Percentiles rank a stretch among this genome's conserved stretches.
Evolutionary conservation across 2,113 vertebrate species (phyloP).

Genomic region (Percopsis transmontana): DNA sequence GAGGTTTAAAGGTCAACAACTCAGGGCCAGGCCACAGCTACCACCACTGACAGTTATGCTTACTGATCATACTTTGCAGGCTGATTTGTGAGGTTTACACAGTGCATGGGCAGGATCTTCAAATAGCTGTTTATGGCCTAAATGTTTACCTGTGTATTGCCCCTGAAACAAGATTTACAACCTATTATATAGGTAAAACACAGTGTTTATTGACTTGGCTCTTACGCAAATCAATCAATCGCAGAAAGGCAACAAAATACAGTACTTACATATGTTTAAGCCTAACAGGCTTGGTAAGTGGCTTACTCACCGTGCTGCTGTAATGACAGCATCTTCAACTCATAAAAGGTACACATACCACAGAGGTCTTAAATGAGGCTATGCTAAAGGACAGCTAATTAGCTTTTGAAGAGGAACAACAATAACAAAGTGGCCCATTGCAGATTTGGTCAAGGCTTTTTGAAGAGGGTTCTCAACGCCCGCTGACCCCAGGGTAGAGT

Average conservation of each 20-base stretch:
- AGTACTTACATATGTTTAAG: no score
- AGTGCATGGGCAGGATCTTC: slow-evolving; percentile 50
- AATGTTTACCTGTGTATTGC: slow-evolving; percentile 57
- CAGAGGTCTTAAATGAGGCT: slow-evolving; percentile 16
- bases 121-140: slow-evolving; percentile 63
- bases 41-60: slow-evolving; percentile 61
- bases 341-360: slow-evolving; percentile 15
- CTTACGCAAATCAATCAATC: not conserved
- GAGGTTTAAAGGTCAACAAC: slow-evolving; percentile 53
- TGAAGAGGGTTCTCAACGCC: slow-evolving; percentile 52
- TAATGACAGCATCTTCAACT: slow-evolving; percentile 3
- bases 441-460: slow-evolving; percentile 64
- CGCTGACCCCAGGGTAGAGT: slow-evolving; percentile 71
- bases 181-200: slow-evolving; percentile 33
- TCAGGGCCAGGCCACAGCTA: slow-evolving; percentile 50
- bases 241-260: slow-evolving; percentile 4
- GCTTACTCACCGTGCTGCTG: not conserved
- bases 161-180: slow-evolving; percentile 40
- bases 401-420: slow-evolving; percentile 53
- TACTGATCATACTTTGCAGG: slow-evolving; percentile 60
- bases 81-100: slow-evolving; percentile 70
- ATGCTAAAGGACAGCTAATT: slow-evolving; percentile 41
- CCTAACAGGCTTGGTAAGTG: not conserved
- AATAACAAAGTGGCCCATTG: slow-evolving; percentile 64
- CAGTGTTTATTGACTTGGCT: slow-evolving; percentile 18